Percentiles rank a stretch among this genome's conserved stretches.
phyloP scores from a whole-genome alignment of 2,113 vertebrate genomes.

The Burhinus oedicnemus region DNA sequence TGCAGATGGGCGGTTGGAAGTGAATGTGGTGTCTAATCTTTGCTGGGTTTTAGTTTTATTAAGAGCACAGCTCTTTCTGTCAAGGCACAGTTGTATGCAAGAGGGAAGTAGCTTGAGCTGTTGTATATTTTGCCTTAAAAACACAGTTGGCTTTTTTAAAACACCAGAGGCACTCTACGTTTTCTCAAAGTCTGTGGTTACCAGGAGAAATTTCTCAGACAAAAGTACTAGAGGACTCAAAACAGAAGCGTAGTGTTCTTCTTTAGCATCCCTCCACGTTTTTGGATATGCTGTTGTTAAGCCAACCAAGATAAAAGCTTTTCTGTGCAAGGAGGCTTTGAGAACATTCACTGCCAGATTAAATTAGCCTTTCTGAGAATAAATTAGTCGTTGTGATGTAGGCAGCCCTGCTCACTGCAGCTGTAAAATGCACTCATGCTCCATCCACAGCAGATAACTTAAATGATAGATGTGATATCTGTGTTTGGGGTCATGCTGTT shows the following conservation, averaged over 20 bases:
- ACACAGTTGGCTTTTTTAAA: background rate
- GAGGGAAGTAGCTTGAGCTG: background rate
- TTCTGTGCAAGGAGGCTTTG: slow-evolving; percentile 36
- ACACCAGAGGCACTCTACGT: background rate
- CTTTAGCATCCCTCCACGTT: slow-evolving; percentile 22
- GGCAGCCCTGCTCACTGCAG: background rate
- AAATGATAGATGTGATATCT: background rate
- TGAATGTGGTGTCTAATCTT: background rate
- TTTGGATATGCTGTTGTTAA: slow-evolving; percentile 60
- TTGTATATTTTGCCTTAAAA: slow-evolving; percentile 8
- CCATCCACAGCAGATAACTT: background rate
- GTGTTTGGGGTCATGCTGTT: background rate
- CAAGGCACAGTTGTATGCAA: background rate
- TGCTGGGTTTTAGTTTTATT: background rate
- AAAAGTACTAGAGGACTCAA: background rate
- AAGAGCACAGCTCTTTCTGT: background rate
- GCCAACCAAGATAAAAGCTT: slow-evolving; percentile 57
- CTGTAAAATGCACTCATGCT: background rate
- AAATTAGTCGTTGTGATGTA: background rate
- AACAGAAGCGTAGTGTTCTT: slow-evolving; percentile 36
- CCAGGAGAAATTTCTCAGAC: background rate
- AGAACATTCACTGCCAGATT: slow-evolving; percentile 38
- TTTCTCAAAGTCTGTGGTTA: slow-evolving; percentile 12
- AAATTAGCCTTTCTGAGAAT: slow-evolving; percentile 57
- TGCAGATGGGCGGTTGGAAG: background rate